Percentiles rank a stretch among this genome's conserved stretches.
These are phyloP conservation scores for Enteromius unitaeniatus DNA, from an alignment of 2,797 vertebrate species.

Conservation along the genomic window DNA sequence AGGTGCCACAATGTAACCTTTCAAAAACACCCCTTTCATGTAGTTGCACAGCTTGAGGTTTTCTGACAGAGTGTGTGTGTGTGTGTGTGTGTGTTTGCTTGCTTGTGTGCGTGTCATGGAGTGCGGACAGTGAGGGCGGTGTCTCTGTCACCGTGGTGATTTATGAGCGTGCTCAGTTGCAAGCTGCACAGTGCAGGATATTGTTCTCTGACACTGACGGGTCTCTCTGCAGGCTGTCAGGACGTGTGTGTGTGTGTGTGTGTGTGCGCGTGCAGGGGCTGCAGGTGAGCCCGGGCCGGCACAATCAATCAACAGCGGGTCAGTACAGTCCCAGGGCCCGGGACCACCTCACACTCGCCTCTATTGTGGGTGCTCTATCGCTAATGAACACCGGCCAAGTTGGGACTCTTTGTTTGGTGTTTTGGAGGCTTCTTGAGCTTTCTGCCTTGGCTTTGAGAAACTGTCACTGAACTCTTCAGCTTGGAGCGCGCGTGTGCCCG, in stretches of 20 bases:
- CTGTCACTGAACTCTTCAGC: conserved; percentile 51
- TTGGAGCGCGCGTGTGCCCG: conserved; percentile 60
- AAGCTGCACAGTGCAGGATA: conserved; percentile 83
- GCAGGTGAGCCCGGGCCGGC: conserved; percentile 78
- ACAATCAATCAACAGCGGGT: conserved; percentile 79
- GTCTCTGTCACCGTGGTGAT: conserved; percentile 85
- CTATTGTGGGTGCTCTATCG: conserved; percentile 56
- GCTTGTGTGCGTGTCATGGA: conserved; percentile 62
- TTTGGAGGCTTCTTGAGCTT: conserved; percentile 30
- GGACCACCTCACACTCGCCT: conserved; percentile 42
- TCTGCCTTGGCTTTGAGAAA: conserved; percentile 51
- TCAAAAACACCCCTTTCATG: conserved; percentile 46
- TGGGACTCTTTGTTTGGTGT: conserved; percentile 44
- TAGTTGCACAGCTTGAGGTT: conserved; percentile 53
- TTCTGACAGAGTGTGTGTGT: conserved; percentile 51
- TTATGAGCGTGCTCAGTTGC: conserved; percentile 81
- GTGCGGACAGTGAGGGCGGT: conserved; percentile 79
- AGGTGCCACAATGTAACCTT: conserved; percentile 35
- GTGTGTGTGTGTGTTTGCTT: conserved; percentile 45
- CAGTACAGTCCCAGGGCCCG: conserved; percentile 56
- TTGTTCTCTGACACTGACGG: conserved; percentile 84
- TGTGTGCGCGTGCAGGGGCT: conserved; percentile 58
- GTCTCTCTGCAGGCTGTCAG: conserved; percentile 71
- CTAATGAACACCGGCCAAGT: conserved; percentile 59
- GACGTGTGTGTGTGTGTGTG: conserved; percentile 58